Base-by-base conservation (phyloP, 2,113 vertebrate genomes). In the Suricata suricatta region DNA sequence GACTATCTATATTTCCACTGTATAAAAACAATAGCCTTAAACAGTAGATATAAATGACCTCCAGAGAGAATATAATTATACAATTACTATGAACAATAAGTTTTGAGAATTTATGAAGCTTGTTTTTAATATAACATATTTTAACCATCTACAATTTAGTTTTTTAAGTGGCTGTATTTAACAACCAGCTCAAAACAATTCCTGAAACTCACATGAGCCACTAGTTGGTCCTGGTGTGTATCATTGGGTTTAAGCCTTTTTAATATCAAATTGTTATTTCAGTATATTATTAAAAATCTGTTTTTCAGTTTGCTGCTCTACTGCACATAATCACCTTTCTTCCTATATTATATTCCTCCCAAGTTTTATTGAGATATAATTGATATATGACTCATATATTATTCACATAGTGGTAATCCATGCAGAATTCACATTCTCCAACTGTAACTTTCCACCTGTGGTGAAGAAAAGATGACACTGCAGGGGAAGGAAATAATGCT, bases 111-210 rank as follows among this genome's bases (percentile, higher is more conserved):
- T 33, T 68, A 25, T 90, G 74, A 74, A 23, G 25, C 74, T 96
- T 90, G 31, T 23, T 89, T 88, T 71, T 66, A 72, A 68, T 74
- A 27, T 52, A 72, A 83, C 11, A 77, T 72, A 63, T 33, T 47
- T 4, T 25, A 80, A 79, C 31, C 14, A 33, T 79, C 29, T 64
- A 2, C 50, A 35, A 82, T 79, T 95, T 87, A 97, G 63, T 80
- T 89, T 95, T 64, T 15, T 23, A 96, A 93, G 66, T 77, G 35
- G 63, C 50, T n/a, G 5, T 68, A n/a, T 92, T 87, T 88, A 35
- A 81, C 66, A 84, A 72, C n/a, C 29, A 72, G 83, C 16, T 93
- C 2, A 4, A 41, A 74, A 88, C 12, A 93, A 74, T 80, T 92
- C 47, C 38, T 41, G 16, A 82, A 77, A 89, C 77, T 83, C 57